Base-by-base conservation (phyloP, 1,140 invertebrate species). In the Calosoma granatense region DNA sequence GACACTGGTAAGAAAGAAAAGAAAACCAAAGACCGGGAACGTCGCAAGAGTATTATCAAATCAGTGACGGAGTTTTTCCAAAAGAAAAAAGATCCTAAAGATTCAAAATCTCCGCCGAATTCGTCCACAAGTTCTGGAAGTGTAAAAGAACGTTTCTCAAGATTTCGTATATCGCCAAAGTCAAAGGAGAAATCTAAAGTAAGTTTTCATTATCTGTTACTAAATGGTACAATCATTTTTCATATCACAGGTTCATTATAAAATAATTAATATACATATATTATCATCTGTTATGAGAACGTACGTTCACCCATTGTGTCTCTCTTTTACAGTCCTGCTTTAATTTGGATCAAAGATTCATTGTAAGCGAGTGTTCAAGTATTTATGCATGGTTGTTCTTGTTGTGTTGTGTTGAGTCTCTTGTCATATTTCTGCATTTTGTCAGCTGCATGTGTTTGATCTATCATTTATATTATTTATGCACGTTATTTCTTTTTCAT, bases 11-110 rank as follows among this genome's bases (percentile, higher is more conserved):
- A 78, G 74, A 65, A 64, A 65, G 12, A 75, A 74, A 61, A 76
- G 75, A 59, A 79, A 78, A 54, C 62, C 68, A 52, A 81, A 67
- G 85, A 88, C 67, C 77, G 80, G 0, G 86, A 88, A 59, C 76
- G 88, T 57, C 74, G 87, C 43, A 87, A 87, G 65, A 90, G 88
- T 69, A 84, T 92, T 39, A 91, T 91, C 60, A 88, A 90, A 74
- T 83, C 88, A 51, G 82, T 92, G 43, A 86, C 87, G 1, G 88
- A 86, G 68, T 87, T 91, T 66, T 88, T 92, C 63, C 78, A 81
- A 43, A 84, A 83, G 62, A 82, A 79, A 60, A 74, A 65, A 41
- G 68, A 64, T 57, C 68, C 72, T 6, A 64, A 55, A 53, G n/a
- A n/a, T n/a, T n/a, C n/a, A n/a, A n/a, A n/a, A n/a, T n/a, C n/a